A percentile compares a stretch with the other conserved stretches of the same genome.
These are phyloP conservation scores for Mesorhabditis spiculigera DNA, from an alignment of 2,888 invertebrate genomes.

Conservation along the genomic window DNA sequence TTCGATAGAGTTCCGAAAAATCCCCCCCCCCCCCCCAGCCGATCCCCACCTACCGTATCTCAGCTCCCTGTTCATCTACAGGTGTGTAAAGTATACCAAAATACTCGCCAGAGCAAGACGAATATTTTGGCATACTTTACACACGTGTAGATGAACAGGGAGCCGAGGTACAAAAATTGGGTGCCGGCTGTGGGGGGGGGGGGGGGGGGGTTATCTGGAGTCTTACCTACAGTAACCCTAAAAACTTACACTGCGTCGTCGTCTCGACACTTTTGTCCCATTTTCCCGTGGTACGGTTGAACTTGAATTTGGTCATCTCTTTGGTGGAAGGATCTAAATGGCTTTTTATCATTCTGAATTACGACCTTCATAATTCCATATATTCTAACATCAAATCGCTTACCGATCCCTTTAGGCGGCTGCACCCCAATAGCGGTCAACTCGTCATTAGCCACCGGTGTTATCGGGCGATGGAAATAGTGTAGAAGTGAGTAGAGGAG, in stretches of 20 bases:
- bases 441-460: neutral
- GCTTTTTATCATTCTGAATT: neutral
- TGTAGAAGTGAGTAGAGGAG: neutral
- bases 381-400: neutral
- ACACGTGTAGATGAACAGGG: no score
- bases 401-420: neutral
- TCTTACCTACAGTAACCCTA: neutral
- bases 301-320: neutral
- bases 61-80: no score
- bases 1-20: no score
- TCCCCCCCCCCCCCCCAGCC: no score
- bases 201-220: neutral
- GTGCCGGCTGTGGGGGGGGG: neutral
- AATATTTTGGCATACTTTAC: no score
- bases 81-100: no score
- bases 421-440: neutral
- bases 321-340: neutral
- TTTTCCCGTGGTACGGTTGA: constrained; percentile 2
- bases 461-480: neutral
- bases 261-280: neutral
- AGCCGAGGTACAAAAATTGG: no score
- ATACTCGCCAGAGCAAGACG: no score
- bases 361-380: neutral
- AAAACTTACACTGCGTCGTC: neutral
- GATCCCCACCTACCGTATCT: no score